Conservation (phyloP, 2,888 invertebrate species). For the Troides aeacus region DNA sequence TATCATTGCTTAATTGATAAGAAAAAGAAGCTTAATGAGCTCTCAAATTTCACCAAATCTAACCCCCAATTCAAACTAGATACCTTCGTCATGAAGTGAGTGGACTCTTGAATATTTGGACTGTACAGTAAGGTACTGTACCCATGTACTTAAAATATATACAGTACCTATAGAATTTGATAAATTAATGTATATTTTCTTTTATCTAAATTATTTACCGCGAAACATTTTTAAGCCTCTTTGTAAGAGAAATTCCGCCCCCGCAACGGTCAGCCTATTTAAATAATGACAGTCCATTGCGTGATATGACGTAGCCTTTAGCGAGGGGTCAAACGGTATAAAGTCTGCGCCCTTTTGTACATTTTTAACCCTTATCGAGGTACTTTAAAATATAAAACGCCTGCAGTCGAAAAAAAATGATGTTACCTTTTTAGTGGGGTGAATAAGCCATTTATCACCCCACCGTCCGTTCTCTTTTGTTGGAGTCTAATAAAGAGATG, state of each 20-base stretch:
- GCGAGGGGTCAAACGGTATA: constrained; percentile 23
- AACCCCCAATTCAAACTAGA: too few relatives aligned
- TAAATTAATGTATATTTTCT: constrained; percentile 8
- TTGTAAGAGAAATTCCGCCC: constrained; percentile 10
- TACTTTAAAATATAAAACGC: background rate
- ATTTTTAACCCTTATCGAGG: constrained; percentile 16
- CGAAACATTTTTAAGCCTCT: constrained; percentile 17
- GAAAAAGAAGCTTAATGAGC: too few relatives aligned
- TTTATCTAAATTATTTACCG: constrained; percentile 14
- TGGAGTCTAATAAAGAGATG: too few relatives aligned
- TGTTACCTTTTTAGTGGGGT: too few relatives aligned
- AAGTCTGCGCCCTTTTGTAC: constrained; percentile 6
- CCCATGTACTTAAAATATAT: too few relatives aligned
- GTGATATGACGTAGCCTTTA: constrained; percentile 24
- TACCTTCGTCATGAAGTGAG: too few relatives aligned
- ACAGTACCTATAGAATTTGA: background rate
- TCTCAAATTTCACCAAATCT: too few relatives aligned
- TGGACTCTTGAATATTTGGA: background rate
- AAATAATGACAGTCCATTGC: constrained; percentile 26
- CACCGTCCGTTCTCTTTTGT: too few relatives aligned
- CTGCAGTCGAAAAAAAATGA: too few relatives aligned
- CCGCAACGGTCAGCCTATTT: constrained; percentile 23
- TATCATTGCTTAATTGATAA: too few relatives aligned
- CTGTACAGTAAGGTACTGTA: background rate
- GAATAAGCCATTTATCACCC: too few relatives aligned